phyloP scores from a whole-genome alignment of 2,888 invertebrate species.

The Netelia melanura region DNA sequence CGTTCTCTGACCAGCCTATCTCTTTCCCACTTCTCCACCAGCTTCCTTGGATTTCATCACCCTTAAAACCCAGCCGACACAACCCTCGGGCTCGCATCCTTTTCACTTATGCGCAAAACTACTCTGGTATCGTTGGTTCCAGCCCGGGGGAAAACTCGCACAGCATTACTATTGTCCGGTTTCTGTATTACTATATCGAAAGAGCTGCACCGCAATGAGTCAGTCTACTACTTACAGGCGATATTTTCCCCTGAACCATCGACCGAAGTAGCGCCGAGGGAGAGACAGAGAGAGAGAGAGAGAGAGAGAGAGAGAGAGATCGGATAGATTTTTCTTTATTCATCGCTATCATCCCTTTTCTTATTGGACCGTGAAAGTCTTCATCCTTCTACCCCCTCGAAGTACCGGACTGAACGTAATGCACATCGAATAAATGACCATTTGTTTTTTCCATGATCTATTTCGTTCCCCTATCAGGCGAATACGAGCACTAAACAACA shows the following conservation, averaged over 20 bases:
- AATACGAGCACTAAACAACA: background rate
- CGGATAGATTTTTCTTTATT: background rate
- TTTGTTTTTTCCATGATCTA: background rate
- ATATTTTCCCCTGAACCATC: conserved; percentile 48
- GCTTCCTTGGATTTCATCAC: conserved; percentile 24
- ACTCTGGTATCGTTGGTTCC: conserved; percentile 2
- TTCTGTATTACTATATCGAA: conserved; percentile 5
- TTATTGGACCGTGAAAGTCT: background rate
- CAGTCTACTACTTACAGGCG: conserved; percentile 49
- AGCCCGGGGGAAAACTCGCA: background rate
- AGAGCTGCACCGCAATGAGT: conserved; percentile 38
- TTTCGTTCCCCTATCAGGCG: background rate
- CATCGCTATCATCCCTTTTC: conserved; percentile 1
- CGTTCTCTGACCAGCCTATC: background rate
- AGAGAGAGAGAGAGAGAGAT: background rate
- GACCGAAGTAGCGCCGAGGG: background rate
- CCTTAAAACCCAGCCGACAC: conserved; percentile 4
- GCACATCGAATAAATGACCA: background rate
- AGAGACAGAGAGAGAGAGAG: background rate
- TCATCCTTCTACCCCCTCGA: background rate
- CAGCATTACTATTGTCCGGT: background rate
- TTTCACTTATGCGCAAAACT: conserved; percentile 45
- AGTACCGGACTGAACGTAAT: background rate
- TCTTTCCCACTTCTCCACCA: background rate
- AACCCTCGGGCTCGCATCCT: conserved; percentile 41